Evolutionary conservation across 1,140 invertebrate genomes (phyloP), one percentile per base, ranked within the genome.

Genomic region (Zaprionus gabonicus): DNA sequence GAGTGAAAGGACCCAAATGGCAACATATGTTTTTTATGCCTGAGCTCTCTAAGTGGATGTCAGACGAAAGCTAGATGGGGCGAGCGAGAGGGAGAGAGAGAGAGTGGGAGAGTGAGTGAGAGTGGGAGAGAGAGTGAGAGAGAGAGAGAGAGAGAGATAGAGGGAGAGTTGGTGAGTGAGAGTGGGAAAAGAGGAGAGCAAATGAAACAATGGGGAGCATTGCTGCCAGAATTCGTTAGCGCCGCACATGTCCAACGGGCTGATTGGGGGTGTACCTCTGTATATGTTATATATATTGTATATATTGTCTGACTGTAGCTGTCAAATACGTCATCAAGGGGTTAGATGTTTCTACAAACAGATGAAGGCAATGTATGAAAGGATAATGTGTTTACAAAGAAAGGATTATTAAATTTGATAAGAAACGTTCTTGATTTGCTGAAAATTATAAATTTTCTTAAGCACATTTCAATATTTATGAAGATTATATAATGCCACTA

Each of bases 11-110:
- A 90, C 75, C 81, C 84, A 85, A 80, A 55, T 51, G 82, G 90
- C 87, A 91, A 91, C 90, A 91, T 91, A 91, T 91, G 90, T 91
- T 91, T 91, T 91, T 91, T 90, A 90, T 90, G 85, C 85, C 86
- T 85, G 76, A 90, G 80, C 81, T 85, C 82, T 85, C 79, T 90
- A 80, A 90, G 85, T 91, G 86, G 85, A 90, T 87, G 83, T 69
- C 71, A 57, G 55, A 60, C 41, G 46, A 55, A 56, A 64, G 25
- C 62, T 65, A 12, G 27, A 28, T 7, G 23, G 34, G 25, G 31
- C 12, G 17, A 34, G 3, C 17, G 4, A 12, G 10, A 34, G 41
- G 51, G 44, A 60, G 34, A 72, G 73, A 53, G 23, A 27, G 57
- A 41, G 38, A 15, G 44, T 36, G 66, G 58, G 34, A 59, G 57